Percentiles rank a stretch among this genome's conserved stretches.
phyloP scores from a whole-genome alignment of 2,113 vertebrate genomes.

The Rhipidura dahli region DNA sequence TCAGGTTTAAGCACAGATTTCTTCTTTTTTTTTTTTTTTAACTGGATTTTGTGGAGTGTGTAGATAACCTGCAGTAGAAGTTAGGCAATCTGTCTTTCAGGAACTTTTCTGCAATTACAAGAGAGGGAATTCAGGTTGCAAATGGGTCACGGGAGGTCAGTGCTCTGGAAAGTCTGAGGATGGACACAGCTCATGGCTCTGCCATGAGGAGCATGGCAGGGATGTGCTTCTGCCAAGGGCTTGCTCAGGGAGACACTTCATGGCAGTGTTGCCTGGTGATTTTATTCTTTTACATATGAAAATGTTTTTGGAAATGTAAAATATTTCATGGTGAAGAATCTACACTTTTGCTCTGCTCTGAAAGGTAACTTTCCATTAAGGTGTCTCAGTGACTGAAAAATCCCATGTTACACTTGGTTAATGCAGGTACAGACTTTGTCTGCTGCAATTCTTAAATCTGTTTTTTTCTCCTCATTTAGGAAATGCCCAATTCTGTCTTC shows the following conservation, averaged over 20 bases:
- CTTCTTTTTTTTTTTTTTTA: neutral
- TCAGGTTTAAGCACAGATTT: neutral
- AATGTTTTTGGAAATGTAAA: neutral
- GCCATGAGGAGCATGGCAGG: neutral
- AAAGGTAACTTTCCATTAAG: neutral
- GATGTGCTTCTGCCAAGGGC: neutral
- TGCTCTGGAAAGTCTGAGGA: neutral
- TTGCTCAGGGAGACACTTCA: neutral
- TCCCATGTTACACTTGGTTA: neutral
- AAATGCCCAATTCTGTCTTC: constrained; percentile 93
- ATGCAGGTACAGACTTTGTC: neutral
- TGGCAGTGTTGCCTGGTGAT: neutral
- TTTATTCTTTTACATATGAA: neutral
- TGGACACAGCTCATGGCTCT: neutral
- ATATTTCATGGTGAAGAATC: neutral
- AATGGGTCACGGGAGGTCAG: neutral
- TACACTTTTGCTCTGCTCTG: neutral
- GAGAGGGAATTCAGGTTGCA: neutral
- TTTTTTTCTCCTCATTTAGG: constrained; percentile 77
- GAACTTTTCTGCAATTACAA: neutral
- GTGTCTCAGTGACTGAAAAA: neutral
- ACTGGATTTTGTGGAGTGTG: neutral
- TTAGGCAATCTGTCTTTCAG: neutral
- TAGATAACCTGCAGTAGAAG: neutral
- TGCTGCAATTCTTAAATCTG: neutral